Evolutionary conservation across 2,113 vertebrate species (phyloP), one percentile per base, ranked within the genome.

Genomic region (Clarias gariepinus): DNA sequence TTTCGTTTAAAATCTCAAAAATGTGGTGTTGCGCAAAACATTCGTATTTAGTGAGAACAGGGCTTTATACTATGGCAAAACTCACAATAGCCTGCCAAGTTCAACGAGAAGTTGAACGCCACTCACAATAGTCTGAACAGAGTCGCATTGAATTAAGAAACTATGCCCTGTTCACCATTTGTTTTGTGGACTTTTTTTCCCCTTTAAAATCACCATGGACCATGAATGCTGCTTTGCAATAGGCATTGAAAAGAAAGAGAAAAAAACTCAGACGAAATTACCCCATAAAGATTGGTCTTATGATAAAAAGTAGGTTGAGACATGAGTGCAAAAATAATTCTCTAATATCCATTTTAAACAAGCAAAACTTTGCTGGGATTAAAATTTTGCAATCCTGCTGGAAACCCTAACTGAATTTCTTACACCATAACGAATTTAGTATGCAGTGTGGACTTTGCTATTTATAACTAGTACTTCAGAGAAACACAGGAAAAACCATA

Each of bases 201-300:
- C 47, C 91, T 91, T 90, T 90, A 90, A 91, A 92, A 91, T 88
- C 82, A 90, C 88, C 88, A 89, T 90, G 92, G 92, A 91, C 88
- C 64, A 90, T 64, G 85, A 93, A 92, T 83, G 83, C 85, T 80
- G 89, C 77, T 94, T 89, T 92, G 86, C 92, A 84, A 88, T 85
- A 33, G 69, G 47, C 84, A 86, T 84, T 91, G 89, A 28, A 8
- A 47, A 77, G 25, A 55, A 21, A 13, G 25, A 71, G 12, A 36
- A 77, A 58, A 71, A 61, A 53, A 28, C 30, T 15, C 60, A 77
- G 85, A 58, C 47, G n/a, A 19, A 19, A 36, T 52, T 28, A 66
- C 52, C 66, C 81, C 19, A 77, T 52, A 58, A 74, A 52, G 30
- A 82, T 80, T 61, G 23, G 13, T 63, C 21, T 80, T 36, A 23